These are phyloP conservation scores for Lamellibrachia satsuma DNA, from an alignment of 2,888 invertebrate species.

Conservation along the genomic window DNA sequence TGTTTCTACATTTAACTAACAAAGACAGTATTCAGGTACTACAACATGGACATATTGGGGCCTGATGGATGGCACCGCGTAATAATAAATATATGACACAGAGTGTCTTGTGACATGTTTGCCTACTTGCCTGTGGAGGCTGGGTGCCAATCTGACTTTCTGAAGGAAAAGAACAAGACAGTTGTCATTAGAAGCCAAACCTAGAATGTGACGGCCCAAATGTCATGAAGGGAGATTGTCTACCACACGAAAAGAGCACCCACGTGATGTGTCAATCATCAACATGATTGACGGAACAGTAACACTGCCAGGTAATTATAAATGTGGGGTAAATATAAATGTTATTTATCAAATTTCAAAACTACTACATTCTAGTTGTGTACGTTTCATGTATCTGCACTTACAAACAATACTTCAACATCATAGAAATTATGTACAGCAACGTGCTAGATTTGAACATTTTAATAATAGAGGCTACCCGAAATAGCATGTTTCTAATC, in stretches of 20 bases:
- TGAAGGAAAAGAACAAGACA: slow-evolving; percentile 30
- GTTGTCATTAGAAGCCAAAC: not conserved
- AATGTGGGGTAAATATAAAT: not conserved
- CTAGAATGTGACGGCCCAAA: not conserved
- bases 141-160: slow-evolving; percentile 35
- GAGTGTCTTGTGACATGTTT: not conserved
- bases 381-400: not conserved
- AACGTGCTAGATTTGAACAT: not conserved
- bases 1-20: not conserved
- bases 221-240: too few species aligned
- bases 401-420: not conserved
- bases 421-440: not conserved
- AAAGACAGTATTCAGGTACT: not conserved
- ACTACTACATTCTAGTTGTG: not conserved
- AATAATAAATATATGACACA: not conserved
- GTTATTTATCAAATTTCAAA: not conserved
- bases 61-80: not conserved
- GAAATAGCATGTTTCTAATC: not conserved
- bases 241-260: too few species aligned
- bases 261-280: too few species aligned
- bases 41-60: not conserved
- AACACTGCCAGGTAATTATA: not conserved
- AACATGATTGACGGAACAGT: not conserved
- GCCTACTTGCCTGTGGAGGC: slow-evolving; percentile 39
- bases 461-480: not conserved